A percentile compares a stretch with the other conserved stretches of the same genome.
Conservation (phyloP, 2,113 vertebrate genomes). For the Crotophaga sulcirostris region DNA sequence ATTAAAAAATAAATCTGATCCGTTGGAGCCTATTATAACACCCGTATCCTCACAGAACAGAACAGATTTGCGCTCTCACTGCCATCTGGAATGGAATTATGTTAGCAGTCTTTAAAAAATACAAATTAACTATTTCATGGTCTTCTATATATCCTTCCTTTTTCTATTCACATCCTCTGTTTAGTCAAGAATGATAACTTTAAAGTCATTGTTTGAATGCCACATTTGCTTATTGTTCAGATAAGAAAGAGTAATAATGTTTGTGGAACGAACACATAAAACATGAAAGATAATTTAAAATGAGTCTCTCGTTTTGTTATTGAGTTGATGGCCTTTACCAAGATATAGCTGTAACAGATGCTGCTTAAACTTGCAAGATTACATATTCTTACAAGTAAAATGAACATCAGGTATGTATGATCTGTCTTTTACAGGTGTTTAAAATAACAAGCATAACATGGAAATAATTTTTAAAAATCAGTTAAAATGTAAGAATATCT, state of each 20-base stretch:
- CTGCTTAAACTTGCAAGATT: neutral
- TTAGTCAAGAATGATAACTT: neutral
- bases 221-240: neutral
- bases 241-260: neutral
- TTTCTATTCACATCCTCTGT: neutral
- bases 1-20: constrained; percentile 36
- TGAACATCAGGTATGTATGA: constrained; percentile 34
- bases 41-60: constrained; percentile 38
- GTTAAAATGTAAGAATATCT: neutral
- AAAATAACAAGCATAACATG: neutral
- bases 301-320: neutral
- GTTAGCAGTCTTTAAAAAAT: constrained; percentile 19
- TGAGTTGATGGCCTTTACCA: neutral
- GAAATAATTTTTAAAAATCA: neutral
- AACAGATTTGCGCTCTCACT: constrained; percentile 56
- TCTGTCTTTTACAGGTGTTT: constrained; percentile 31
- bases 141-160: neutral
- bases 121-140: constrained; percentile 44
- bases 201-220: neutral
- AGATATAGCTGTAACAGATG: neutral
- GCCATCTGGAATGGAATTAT: constrained; percentile 60
- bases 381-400: constrained; percentile 1
- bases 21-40: constrained; percentile 42
- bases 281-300: neutral
- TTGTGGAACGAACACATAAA: neutral